A percentile compares a stretch with the other conserved stretches of the same genome.
Conservation (phyloP, 2,797 vertebrate species). For the Galago senegalensis region DNA sequence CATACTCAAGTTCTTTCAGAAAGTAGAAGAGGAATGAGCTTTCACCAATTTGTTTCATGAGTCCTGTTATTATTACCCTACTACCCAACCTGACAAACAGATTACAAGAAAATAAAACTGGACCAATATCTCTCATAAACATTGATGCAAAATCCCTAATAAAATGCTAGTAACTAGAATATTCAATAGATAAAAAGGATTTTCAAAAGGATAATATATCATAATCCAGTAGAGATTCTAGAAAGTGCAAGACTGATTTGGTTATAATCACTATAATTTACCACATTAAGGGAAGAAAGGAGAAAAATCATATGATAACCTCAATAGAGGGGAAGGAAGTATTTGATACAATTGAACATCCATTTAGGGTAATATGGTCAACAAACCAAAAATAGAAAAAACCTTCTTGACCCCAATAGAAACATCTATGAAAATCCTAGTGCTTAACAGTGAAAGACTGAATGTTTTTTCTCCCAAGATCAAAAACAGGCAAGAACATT, state of each 20-base stretch:
- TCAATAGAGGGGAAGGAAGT: background rate
- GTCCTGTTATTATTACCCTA: background rate
- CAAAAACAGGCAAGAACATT: background rate
- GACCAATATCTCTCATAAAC: background rate
- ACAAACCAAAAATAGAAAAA: conserved; percentile 13
- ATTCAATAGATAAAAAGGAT: background rate
- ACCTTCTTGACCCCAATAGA: background rate
- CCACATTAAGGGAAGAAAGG: background rate
- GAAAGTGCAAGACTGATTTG: background rate
- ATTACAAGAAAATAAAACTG: conserved; percentile 22
- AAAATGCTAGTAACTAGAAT: conserved; percentile 27
- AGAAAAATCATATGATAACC: background rate
- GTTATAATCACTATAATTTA: conserved; percentile 1
- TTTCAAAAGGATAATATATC: conserved; percentile 12
- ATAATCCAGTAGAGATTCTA: background rate
- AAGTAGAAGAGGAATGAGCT: background rate
- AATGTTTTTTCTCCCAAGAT: background rate
- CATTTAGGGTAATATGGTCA: background rate
- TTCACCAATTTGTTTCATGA: background rate
- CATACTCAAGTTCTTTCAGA: background rate
- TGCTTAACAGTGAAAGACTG: background rate
- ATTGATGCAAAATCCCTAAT: background rate
- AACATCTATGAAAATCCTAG: background rate
- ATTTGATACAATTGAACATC: background rate
- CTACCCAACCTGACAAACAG: background rate